Evolutionary conservation across 1,140 invertebrate species (phyloP).

Genomic region (Harlomillsia oculata): DNA sequence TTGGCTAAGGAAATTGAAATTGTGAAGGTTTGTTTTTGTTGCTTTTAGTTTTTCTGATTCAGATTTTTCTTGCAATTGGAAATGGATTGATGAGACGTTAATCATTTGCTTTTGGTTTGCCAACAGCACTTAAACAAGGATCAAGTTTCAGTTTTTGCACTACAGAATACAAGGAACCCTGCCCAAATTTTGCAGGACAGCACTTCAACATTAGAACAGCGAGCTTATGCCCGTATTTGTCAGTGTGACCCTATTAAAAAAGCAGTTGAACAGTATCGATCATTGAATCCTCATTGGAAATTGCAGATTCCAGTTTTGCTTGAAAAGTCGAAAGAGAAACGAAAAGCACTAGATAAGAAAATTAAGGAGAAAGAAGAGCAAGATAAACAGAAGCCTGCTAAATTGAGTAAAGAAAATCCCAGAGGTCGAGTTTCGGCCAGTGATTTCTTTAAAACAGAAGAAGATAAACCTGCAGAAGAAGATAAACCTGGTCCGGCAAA

Average conservation of each 20-base stretch:
- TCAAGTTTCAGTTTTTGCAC: constrained; percentile 15
- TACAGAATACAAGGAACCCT: constrained; percentile 12
- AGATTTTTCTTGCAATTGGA: background rate
- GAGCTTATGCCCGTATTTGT: constrained; percentile 18
- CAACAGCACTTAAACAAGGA: constrained; percentile 28
- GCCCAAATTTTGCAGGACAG: background rate
- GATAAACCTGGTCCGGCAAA: background rate
- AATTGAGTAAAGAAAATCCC: background rate
- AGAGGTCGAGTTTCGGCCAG: background rate
- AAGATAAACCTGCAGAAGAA: background rate
- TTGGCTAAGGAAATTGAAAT: constrained; percentile 21
- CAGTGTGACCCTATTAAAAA: constrained; percentile 13
- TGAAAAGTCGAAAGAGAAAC: constrained; percentile 19
- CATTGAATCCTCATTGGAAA: constrained; percentile 31
- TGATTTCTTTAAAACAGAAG: background rate
- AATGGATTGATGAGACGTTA: background rate
- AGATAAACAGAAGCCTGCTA: background rate
- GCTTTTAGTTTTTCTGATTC: background rate
- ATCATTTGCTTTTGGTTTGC: background rate
- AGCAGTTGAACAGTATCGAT: constrained; percentile 24
- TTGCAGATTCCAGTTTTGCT: constrained; percentile 33
- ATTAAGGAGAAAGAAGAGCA: constrained; percentile 1
- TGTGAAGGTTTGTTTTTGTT: constrained; percentile 21
- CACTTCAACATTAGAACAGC: constrained; percentile 1
- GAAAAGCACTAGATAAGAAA: constrained; percentile 10